Evolutionary conservation across 2,797 vertebrate genomes (phyloP).

Genomic region (Chaenodraco wilsoni): DNA sequence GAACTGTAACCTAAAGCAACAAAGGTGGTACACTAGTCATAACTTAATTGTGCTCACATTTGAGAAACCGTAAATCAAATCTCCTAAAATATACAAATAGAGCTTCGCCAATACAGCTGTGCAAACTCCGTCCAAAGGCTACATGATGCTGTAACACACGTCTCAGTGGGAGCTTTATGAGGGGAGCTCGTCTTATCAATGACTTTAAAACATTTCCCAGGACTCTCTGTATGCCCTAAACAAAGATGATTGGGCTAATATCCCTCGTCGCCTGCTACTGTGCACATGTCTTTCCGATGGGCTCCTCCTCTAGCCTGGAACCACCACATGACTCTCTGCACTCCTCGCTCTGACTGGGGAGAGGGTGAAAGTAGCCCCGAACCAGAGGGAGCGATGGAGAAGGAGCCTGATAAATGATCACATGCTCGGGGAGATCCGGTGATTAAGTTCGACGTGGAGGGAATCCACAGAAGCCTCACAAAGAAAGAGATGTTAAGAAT

Average conservation of each 20-base stretch:
- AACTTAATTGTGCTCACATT: slow-evolving; percentile 2
- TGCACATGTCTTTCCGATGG: slow-evolving; percentile 71
- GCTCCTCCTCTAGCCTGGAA: slow-evolving; percentile 73
- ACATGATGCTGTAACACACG: slow-evolving; percentile 26
- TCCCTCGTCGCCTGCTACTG: slow-evolving; percentile 55
- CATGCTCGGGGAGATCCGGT: slow-evolving; percentile 78
- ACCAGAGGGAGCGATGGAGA: slow-evolving; percentile 63
- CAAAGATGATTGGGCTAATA: slow-evolving; percentile 67
- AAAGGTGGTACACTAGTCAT: neutral
- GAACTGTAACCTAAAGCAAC: slow-evolving; percentile 14
- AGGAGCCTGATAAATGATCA: slow-evolving; percentile 80
- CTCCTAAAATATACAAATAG: slow-evolving; percentile 25
- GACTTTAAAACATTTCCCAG: slow-evolving; percentile 74
- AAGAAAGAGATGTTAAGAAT: slow-evolving; percentile 24
- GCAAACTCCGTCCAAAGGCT: slow-evolving; percentile 37
- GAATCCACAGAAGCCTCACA: slow-evolving; percentile 59
- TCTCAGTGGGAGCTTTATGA: slow-evolving; percentile 50
- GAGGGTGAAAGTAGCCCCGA: slow-evolving; percentile 71
- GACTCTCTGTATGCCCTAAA: slow-evolving; percentile 65
- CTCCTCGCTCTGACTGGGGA: slow-evolving; percentile 62
- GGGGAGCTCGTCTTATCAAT: slow-evolving; percentile 63
- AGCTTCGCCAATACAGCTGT: slow-evolving; percentile 12
- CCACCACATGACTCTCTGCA: slow-evolving; percentile 79
- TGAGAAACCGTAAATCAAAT: neutral
- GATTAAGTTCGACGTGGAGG: slow-evolving; percentile 74